Evolutionary conservation across 2,113 vertebrate species (phyloP), one percentile per base, ranked within the genome.

Genomic region (Coracopsis vasa): DNA sequence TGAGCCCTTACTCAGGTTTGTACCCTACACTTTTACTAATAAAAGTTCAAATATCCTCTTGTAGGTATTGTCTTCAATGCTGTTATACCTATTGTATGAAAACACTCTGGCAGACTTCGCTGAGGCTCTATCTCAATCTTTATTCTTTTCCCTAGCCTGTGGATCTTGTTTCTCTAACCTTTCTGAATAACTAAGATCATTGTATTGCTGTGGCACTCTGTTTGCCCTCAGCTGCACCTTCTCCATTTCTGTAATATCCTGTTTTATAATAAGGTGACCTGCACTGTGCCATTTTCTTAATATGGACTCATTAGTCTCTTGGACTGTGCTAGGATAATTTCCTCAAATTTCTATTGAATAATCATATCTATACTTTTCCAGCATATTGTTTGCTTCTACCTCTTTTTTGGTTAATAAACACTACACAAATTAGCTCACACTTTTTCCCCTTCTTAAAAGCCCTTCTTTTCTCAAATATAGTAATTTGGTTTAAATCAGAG

Each of bases 161-260:
- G 53, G 80, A 67, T 80, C 86, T 94, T 97, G 81, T 94, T 95
- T 87, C 95, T 94, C 72, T 92, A 94, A 83, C 78, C 77, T 88
- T 95, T 90, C n/a, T 72, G 35, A 93, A 84, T 96, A 91, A 31
- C 90, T 91, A 62, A 71, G 56, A 78, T 69, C 45, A 65, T 73
- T 84, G 88, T 92, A 78, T 80, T 67, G 86, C 94, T 91, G 77
- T 92, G 77, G 90, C 91, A 84, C 78, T 60, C 84, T 92, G 53
- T 50, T 88, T 70, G 74, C 87, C 95, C 94, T 97, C 71, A 92
- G 75, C 80, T 86, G 95, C 92, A 75, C 80, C 83, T 95, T 92
- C 88, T 92, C 93, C 44, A 69, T 97, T 91, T 95, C 75, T 97
- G 90, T 96, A 89, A 96, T 79, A 96, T 97, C 86, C 85, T 97